Percentiles rank a stretch among this genome's conserved stretches.
Evolutionary conservation across 37 sponge, comb jelly and placozoan species (phyloP).

Genomic region (Geodia barretti): DNA sequence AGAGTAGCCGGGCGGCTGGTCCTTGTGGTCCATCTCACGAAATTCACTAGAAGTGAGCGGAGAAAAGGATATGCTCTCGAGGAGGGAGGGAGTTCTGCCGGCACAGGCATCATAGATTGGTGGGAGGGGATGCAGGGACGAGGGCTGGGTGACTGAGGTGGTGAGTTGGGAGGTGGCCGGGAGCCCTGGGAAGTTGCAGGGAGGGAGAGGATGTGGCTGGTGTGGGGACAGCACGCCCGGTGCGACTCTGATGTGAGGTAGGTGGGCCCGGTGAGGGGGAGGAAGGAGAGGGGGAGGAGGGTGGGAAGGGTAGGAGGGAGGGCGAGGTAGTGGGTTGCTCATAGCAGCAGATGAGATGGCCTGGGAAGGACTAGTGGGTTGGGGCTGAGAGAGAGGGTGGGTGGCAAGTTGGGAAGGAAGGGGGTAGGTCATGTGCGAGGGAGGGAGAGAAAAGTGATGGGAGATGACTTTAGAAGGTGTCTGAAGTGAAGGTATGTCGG

Average conservation of each 20-base stretch:
- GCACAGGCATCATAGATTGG: not conserved
- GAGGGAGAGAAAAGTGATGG: slow-evolving; percentile 2
- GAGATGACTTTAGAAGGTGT: not conserved
- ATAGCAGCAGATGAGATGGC: not conserved
- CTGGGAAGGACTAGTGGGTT: not conserved
- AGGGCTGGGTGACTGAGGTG: not conserved
- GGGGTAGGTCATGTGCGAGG: not conserved
- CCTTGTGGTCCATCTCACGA: slow-evolving; percentile 11
- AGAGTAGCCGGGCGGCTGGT: slow-evolving; percentile 11
- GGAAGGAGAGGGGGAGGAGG: slow-evolving; percentile 3
- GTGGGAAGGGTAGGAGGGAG: not conserved
- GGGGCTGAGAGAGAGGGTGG: not conserved
- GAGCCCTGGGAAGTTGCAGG: not conserved
- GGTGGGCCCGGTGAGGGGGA: not conserved
- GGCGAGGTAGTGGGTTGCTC: not conserved
- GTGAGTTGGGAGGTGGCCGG: not conserved
- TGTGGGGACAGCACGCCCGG: not conserved
- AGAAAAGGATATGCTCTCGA: slow-evolving; percentile 15
- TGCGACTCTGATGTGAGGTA: not conserved
- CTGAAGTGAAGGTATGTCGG: not conserved
- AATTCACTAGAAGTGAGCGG: slow-evolving; percentile 52
- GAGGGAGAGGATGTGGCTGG: not conserved
- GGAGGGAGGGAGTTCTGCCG: not conserved
- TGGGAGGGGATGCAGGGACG: not conserved
- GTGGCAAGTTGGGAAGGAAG: slow-evolving; percentile 8